phyloP scores from a whole-genome alignment of 1,140 invertebrate species.

The Zaprionus kolodkinae region DNA sequence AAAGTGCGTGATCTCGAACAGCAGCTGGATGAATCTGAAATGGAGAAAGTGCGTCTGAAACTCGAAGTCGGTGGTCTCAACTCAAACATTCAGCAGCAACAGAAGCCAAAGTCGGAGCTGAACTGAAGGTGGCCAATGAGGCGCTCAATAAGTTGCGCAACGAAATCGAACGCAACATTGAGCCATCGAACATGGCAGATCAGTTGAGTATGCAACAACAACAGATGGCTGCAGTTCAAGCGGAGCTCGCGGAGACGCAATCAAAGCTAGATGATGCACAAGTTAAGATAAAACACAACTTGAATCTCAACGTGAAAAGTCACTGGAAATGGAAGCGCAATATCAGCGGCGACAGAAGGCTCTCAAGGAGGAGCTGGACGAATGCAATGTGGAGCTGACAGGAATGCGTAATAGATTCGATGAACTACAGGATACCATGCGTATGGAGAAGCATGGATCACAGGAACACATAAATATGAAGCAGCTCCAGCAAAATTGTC shows the following conservation, averaged over 20 bases:
- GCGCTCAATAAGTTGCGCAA: background rate
- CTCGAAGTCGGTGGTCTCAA: conserved; percentile 60
- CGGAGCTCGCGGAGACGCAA: background rate
- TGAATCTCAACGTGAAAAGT: conserved; percentile 6
- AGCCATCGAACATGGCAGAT: background rate
- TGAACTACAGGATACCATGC: conserved; percentile 17
- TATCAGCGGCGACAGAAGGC: conserved; percentile 5
- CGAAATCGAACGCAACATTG: background rate
- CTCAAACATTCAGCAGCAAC: conserved; percentile 32
- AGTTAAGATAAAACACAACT: conserved; percentile 30
- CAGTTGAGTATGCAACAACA: background rate
- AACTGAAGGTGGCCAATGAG: conserved; percentile 9
- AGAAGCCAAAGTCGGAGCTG: background rate
- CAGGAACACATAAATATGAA: conserved; percentile 12
- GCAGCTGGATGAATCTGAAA: conserved; percentile 19
- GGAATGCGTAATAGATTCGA: conserved; percentile 2
- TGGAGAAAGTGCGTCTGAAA: conserved; percentile 44
- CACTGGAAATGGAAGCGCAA: background rate
- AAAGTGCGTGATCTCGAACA: conserved; percentile 4
- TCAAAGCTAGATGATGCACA: conserved; percentile 25
- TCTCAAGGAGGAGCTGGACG: conserved; percentile 18
- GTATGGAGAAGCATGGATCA: background rate
- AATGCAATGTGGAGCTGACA: background rate
- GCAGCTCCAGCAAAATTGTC: conserved; percentile 62
- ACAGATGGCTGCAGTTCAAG: conserved; percentile 1